Evolutionary conservation across 2,113 vertebrate species (phyloP), one percentile per base, ranked within the genome.

Genomic region (Osmerus eperlanus): DNA sequence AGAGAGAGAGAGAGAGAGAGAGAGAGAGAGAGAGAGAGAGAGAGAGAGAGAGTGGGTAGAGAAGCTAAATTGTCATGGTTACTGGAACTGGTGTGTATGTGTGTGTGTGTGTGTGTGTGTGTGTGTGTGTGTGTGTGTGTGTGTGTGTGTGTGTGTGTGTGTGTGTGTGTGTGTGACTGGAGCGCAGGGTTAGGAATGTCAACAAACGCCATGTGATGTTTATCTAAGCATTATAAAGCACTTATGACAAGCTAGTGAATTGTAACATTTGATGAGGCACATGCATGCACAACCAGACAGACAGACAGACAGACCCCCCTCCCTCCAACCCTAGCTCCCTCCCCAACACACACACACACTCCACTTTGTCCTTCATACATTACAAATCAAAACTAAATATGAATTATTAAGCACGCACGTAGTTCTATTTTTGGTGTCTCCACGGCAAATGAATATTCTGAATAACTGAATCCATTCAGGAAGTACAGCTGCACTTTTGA

Each of bases 41-140:
- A 82, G 84, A 84, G 84, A 79, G 83, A 81, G 84, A 82, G 84
- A 81, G 83, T 78, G 85, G 80, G 83, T 77, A 79, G 80, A 81
- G 74, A 79, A 79, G 85, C 79, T 84, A 69, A 78, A 88, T 87
- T 77, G 86, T 86, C 87, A 91, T 89, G 84, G 87, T 91, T 85
- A 91, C 86, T 82, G 81, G 69, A 53, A 21, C 73, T 18, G 65
- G 65, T 76, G n/a, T 41, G 54, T 61, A 68, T 78, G 71, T 75
- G 73, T 64, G 19, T 71, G 73, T 72, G 65, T 79, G 74, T 52
- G 0, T 15, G 29, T 58, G 69, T 60, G 64, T 53, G 29, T 15
- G 19, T 53, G 1, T 73, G 62, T 67, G 68, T 41, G 54, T 61
- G 71, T 78, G 71, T 75, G 73, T 64, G 19, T 71, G 73, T 72